Conservation (phyloP, 2,888 invertebrate genomes). For the Eupeodes luniger region DNA sequence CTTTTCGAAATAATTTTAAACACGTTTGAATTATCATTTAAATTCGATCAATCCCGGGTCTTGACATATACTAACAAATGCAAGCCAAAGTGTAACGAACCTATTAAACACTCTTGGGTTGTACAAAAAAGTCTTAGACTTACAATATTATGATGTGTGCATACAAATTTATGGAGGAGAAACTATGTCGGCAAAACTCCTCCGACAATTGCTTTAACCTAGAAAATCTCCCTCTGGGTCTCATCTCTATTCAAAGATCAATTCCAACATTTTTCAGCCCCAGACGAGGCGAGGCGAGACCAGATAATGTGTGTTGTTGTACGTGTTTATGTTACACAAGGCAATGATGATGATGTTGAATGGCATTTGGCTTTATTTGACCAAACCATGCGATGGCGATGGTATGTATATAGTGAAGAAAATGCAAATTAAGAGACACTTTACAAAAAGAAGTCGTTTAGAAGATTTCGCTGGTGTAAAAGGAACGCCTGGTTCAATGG, state of each 20-base stretch:
- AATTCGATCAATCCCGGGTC: conserved; percentile 17
- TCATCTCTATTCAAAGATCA: conserved; percentile 55
- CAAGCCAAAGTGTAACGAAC: conserved; percentile 48
- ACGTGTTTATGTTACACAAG: conserved; percentile 68
- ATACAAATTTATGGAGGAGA: conserved; percentile 51
- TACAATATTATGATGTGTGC: conserved; percentile 37
- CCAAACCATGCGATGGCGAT: conserved; percentile 3
- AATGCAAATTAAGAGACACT: conserved; percentile 59
- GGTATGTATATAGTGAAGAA: not conserved
- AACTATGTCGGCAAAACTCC: conserved; percentile 38
- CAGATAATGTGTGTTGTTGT: conserved; percentile 23
- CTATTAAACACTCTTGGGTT: conserved; percentile 57
- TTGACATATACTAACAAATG: conserved; percentile 3
- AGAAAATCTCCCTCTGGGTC: conserved; percentile 44
- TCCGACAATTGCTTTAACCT: conserved; percentile 65
- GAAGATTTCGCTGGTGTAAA: conserved; percentile 7
- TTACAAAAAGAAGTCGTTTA: conserved; percentile 2
- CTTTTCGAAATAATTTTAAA: conserved; percentile 21
- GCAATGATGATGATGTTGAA: not conserved
- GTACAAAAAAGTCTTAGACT: conserved; percentile 39
- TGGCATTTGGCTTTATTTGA: conserved; percentile 30
- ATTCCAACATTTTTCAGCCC: conserved; percentile 26
- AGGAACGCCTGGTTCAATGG: not conserved
- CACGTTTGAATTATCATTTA: not conserved
- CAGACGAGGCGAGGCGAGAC: no score